Evolutionary conservation across 2,888 invertebrate genomes (phyloP).

Genomic region (Spialia ferax): DNA sequence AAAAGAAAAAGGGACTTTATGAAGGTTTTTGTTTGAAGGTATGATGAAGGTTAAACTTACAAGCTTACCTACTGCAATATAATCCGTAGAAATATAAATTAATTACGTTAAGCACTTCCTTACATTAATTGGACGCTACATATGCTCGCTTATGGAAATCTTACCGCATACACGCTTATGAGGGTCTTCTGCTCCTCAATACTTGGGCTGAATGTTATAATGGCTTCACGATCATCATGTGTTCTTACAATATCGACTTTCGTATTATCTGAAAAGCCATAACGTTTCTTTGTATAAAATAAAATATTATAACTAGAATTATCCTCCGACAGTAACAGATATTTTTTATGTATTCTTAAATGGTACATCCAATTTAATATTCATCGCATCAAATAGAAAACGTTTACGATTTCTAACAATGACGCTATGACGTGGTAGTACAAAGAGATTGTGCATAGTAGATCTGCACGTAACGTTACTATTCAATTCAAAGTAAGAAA

Average conservation of each 20-base stretch:
- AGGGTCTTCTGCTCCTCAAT: constrained; percentile 86
- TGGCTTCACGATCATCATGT: constrained; percentile 75
- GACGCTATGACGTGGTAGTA: too few relatives aligned
- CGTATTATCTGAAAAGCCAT: constrained; percentile 69
- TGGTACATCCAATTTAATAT: not conserved
- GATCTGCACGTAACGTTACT: too few relatives aligned
- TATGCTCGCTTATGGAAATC: constrained; percentile 11
- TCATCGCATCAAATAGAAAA: not conserved
- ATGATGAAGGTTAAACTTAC: too few relatives aligned
- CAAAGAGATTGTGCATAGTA: too few relatives aligned
- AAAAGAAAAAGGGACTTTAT: not conserved
- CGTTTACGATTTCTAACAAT: constrained; percentile 4
- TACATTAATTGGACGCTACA: too few relatives aligned
- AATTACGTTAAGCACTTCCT: too few relatives aligned
- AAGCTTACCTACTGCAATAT: too few relatives aligned
- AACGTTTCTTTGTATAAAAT: not conserved
- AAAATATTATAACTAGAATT: too few relatives aligned
- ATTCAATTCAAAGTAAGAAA: too few relatives aligned
- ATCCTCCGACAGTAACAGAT: not conserved
- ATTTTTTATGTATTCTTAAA: not conserved
- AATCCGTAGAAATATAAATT: too few relatives aligned
- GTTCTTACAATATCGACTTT: constrained; percentile 68
- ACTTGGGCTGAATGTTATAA: constrained; percentile 87
- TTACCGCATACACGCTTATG: constrained; percentile 73
- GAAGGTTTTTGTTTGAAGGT: too few relatives aligned